Evolutionary conservation across 2,888 invertebrate species (phyloP), one percentile per base, ranked within the genome.

Genomic region (Synergus japonicus): DNA sequence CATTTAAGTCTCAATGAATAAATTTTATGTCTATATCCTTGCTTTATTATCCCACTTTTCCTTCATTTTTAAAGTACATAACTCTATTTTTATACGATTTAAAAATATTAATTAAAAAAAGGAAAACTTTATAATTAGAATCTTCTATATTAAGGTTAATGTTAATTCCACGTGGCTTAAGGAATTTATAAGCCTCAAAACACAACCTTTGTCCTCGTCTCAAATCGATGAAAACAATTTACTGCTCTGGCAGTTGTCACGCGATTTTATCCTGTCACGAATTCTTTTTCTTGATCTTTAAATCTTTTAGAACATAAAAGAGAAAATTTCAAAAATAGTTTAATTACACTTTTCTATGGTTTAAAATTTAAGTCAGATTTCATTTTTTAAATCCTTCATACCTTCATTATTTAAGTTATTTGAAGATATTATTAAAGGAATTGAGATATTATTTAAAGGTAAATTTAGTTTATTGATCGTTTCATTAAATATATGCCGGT

Each of bases 251-350:
- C 9, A 15, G 49, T 49, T 69, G 49, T 69, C 69, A 69, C 69
- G 69, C 69, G 69, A 69, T 49, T 69, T 69, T 15, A 49, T 69
- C 49, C 49, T 49, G 37, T 69, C 69, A 69, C 69, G 69, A 49
- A 69, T 69, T 69, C 69, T 69, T 49, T 46, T 69, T 49, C 41
- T 0, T 18, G 43, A 66, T 66, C 66, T 69, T 69, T 69, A 44
- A 9, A 13, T 29, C 29, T 49, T 49, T 58, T 18, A 9, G 9
- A 18, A n/a, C 8, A 58, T 3, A 49, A 49, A 13, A 15, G 2
- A 29, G 3, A 58, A 58, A 58, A 18, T 18, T 58, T 8, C 8
- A n/a, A 9, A 18, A 58, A 58, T 18, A 49, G 15, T 49, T 13
- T 49, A 15, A 49, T 49, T 49, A 5, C 49, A 5, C 49, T 49